Conservation (phyloP, 2,888 invertebrate species). For the Tenthredo distinguenda region DNA sequence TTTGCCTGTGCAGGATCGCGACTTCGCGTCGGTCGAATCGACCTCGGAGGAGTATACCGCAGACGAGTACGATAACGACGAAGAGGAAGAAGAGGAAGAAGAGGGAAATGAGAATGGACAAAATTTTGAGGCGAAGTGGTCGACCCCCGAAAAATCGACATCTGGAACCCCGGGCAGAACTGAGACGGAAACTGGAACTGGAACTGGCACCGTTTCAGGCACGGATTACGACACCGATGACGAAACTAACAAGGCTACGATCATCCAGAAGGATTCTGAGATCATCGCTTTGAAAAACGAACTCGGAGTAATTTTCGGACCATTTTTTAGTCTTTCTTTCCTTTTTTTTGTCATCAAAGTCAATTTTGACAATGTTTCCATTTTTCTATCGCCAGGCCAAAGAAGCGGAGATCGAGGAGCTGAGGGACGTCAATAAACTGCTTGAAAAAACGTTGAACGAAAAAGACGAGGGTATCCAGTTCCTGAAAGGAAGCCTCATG, state of each 20-base stretch:
- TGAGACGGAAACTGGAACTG: conserved; percentile 54
- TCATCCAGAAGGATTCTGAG: conserved; percentile 71
- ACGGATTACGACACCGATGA: conserved; percentile 56
- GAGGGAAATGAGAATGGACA: not conserved
- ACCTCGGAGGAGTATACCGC: conserved; percentile 27
- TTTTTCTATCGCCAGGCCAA: conserved; percentile 62
- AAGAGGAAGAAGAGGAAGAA: conserved; percentile 11
- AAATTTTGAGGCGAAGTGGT: not conserved
- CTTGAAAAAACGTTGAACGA: conserved; percentile 61
- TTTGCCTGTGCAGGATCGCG: not conserved
- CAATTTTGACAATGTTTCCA: not conserved
- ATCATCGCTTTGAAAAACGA: conserved; percentile 69
- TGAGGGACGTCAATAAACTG: conserved; percentile 62
- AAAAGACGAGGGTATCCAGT: conserved; percentile 60
- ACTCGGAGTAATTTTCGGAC: conserved; percentile 60
- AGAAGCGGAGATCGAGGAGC: conserved; percentile 67
- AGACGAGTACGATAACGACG: not conserved
- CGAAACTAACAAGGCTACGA: conserved; percentile 60
- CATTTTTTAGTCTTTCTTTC: not conserved
- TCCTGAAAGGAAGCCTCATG: conserved; percentile 56
- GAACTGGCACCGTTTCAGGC: conserved; percentile 41
- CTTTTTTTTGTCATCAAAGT: not conserved
- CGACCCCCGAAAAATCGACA: not conserved
- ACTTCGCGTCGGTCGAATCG: not conserved
- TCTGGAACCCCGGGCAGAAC: conserved; percentile 48